Base-by-base conservation (phyloP, 2,113 vertebrate genomes). In the Tupaia tana region DNA sequence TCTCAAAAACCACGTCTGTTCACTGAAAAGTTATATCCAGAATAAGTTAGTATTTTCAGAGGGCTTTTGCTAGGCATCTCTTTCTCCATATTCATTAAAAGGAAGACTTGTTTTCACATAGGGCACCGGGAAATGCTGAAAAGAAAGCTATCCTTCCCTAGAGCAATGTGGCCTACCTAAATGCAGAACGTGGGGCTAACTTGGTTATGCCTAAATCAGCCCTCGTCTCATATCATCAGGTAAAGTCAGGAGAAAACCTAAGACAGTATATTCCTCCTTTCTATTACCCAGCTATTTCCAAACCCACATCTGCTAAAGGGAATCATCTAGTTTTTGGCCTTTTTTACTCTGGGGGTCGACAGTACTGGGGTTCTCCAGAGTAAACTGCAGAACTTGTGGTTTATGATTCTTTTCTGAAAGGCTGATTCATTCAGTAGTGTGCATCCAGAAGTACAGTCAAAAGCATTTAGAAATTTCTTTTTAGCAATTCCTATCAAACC, bases 41-140 rank as follows among this genome's bases (percentile, higher is more conserved):
- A 95, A 4, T 67, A 83, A 89, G 64, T 87, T 86, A 59, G 78
- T 61, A 69, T 87, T 95, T 93, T 95, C 67, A 88, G 52, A 96
- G 64, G 43, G 34, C 18, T 89, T 91, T 90, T 90, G 58, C 31
- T 52, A 31, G 82, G 10, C 4, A 90, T 43, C 7, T 86, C n/a
- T 29, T 88, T 66, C 34, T 94, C 31, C 69, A 95, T 54, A 86
- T 67, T 95, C 77, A 85, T 70, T 77, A 88, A 69, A 89, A 95
- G 24, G 59, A 84, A 79, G 43, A 20, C 15, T 80, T 83, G 43
- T 82, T 96, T 83, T 71, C 43, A 70, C 11, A 66, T 69, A 83
- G 4, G 10, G 8, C 43, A 78, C 56, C 18, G 73, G 27, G 80
- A 90, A 81, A 70, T 5, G 31, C 0, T 63, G 25, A 73, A 70